phyloP scores from a whole-genome alignment of 2,797 vertebrate genomes.

The Odontamblyopus rebecca region DNA sequence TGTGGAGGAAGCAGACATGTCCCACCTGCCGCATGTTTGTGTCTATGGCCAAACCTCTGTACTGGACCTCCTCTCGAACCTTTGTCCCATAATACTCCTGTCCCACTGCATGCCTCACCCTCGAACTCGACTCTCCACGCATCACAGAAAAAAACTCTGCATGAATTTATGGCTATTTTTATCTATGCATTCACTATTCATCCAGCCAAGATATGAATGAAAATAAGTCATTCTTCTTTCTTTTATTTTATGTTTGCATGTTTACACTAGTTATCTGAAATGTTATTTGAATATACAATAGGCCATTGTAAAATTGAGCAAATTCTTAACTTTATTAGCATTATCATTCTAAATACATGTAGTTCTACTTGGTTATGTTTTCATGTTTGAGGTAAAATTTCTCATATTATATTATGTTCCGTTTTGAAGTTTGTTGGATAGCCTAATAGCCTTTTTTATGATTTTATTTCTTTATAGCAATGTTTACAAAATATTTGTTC shows the following conservation, averaged over 20 bases:
- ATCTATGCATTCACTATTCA: background rate
- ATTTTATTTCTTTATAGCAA: background rate
- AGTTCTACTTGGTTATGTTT: background rate
- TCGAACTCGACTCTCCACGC: slow-evolving; percentile 19
- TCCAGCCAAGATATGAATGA: background rate
- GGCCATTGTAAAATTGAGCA: no score
- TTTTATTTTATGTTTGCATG: background rate
- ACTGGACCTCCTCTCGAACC: slow-evolving; percentile 59
- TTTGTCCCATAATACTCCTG: slow-evolving; percentile 59
- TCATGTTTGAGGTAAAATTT: background rate
- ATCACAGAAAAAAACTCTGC: slow-evolving; percentile 12
- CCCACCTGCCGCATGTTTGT: slow-evolving; percentile 51
- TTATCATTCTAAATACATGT: background rate
- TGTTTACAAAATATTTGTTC: background rate
- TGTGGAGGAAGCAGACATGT: slow-evolving; percentile 66
- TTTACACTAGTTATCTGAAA: no score
- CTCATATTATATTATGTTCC: no score
- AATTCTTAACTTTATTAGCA: no score
- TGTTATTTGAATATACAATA: no score
- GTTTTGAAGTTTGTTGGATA: no score
- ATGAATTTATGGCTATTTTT: slow-evolving; percentile 9
- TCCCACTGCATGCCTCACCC: slow-evolving; percentile 28
- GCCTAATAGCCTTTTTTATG: background rate
- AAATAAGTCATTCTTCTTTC: background rate
- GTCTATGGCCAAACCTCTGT: slow-evolving; percentile 52